phyloP scores from a whole-genome alignment of 2,113 vertebrate species.

The Callopanchax toddi region DNA sequence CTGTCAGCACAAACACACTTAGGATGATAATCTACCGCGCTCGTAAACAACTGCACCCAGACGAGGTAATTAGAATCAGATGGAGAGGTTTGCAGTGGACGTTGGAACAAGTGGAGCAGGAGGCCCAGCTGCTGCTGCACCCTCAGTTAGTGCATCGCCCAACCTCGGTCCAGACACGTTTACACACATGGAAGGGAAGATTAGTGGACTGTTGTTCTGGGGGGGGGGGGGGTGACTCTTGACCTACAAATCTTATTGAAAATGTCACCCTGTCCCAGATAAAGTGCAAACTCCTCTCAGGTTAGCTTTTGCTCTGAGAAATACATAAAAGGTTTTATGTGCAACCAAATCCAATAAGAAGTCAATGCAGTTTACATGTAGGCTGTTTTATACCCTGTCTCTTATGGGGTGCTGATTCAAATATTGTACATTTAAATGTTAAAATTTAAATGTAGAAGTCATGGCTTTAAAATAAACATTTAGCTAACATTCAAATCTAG shows the following conservation, averaged over 20 bases:
- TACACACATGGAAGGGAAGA: conserved; percentile 54
- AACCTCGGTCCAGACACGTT: conserved; percentile 46
- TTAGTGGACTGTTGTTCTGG: conserved; percentile 61
- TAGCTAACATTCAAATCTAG: too few species aligned
- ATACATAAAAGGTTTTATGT: conserved; percentile 5
- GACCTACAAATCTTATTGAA: conserved; percentile 70
- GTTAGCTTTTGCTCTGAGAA: conserved; percentile 3
- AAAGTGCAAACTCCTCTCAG: conserved; percentile 16
- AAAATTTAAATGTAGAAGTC: too few species aligned
- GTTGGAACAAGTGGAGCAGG: conserved; percentile 6
- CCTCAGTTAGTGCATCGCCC: conserved; percentile 22
- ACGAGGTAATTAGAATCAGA: conserved; percentile 47
- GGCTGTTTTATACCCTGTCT: not conserved
- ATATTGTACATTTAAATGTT: too few species aligned
- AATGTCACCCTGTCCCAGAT: conserved; percentile 64
- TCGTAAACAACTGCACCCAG: conserved; percentile 49
- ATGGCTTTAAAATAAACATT: too few species aligned
- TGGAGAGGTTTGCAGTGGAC: conserved; percentile 17
- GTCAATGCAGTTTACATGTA: not conserved
- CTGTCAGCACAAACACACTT: conserved; percentile 58
- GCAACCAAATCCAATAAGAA: not conserved
- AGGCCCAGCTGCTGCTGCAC: conserved; percentile 26
- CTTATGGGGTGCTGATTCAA: too few species aligned
- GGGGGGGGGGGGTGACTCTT: conserved; percentile 43
- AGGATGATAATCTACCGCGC: conserved; percentile 52